Conservation (phyloP, 1,140 invertebrate species). For the Mamestra configurata region DNA sequence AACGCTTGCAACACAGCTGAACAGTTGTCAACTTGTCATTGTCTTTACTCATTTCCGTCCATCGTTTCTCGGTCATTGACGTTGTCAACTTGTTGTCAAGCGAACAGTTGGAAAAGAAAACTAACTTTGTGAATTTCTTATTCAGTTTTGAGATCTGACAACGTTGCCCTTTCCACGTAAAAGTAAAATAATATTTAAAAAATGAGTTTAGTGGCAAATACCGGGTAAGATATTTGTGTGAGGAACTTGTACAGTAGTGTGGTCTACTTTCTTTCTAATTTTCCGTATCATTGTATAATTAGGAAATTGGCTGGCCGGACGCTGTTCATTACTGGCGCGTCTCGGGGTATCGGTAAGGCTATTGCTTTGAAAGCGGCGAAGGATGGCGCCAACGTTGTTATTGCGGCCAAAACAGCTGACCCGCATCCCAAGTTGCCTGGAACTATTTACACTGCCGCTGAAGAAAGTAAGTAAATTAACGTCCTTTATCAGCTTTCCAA, state of each 20-base stretch:
- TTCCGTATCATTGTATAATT: conserved; percentile 59
- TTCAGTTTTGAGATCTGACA: conserved; percentile 42
- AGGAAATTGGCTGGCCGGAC: conserved; percentile 97
- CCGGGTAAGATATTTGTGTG: conserved; percentile 72
- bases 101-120: conserved; percentile 17
- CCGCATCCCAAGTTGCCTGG: conserved; percentile 99
- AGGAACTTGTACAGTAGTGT: conserved; percentile 39
- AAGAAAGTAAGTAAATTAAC: conserved; percentile 93
- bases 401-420: conserved; percentile 98
- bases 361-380: conserved; percentile 97
- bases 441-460: conserved; percentile 98
- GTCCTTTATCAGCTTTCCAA: not conserved
- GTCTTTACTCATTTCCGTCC: too few relatives aligned
- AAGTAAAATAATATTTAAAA: conserved; percentile 47
- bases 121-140: not conserved
- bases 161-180: conserved; percentile 34
- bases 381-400: conserved; percentile 98
- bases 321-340: conserved; percentile 98
- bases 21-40: not conserved
- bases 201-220: conserved; percentile 86
- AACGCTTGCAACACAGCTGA: too few relatives aligned
- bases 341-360: conserved; percentile 98
- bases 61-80: not conserved
- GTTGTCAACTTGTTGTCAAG: conserved; percentile 42
- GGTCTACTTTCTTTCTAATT: conserved; percentile 62